Percentiles rank a stretch among this genome's conserved stretches.
Conservation (phyloP, 2,113 vertebrate genomes). For the Morone chrysops region DNA sequence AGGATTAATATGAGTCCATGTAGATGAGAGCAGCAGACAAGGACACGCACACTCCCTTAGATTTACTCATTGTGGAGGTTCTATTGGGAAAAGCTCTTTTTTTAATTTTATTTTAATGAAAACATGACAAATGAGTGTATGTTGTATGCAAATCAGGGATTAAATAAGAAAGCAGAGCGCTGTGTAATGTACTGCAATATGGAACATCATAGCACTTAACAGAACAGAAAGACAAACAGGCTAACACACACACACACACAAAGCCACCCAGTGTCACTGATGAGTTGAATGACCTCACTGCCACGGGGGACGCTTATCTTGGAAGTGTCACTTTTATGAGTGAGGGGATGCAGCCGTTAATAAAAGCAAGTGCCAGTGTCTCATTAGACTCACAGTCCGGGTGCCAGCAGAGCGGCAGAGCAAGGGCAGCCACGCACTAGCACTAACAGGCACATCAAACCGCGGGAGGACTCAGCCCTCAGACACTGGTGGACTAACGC, state of each 20-base stretch:
- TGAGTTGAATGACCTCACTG: conserved; percentile 61
- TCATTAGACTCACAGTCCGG: conserved; percentile 42
- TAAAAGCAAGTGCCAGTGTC: conserved; percentile 67
- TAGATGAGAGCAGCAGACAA: conserved; percentile 69
- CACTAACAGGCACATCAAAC: conserved; percentile 64
- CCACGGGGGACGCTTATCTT: conserved; percentile 57
- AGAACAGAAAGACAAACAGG: conserved; percentile 21
- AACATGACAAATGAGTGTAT: conserved; percentile 55
- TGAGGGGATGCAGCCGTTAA: conserved; percentile 54
- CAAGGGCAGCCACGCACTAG: conserved; percentile 49
- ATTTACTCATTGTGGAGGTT: conserved; percentile 16
- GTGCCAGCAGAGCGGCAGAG: conserved; percentile 45
- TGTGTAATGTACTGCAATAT: conserved; percentile 14
- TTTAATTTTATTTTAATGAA: conserved; percentile 40
- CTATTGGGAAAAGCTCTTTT: conserved; percentile 27
- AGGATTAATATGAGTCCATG: conserved; percentile 63
- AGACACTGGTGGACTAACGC: conserved; percentile 4
- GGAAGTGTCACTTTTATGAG: conserved; percentile 70
- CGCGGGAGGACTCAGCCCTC: conserved; percentile 43
- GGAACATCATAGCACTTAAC: conserved; percentile 12
- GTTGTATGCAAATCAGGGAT: conserved; percentile 33
- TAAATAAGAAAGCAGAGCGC: conserved; percentile 20
- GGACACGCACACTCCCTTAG: conserved; percentile 60
- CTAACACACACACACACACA: not conserved
- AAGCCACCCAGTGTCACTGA: conserved; percentile 23